Conservation (phyloP, 2,797 vertebrate species). For the Scleropages formosus region DNA sequence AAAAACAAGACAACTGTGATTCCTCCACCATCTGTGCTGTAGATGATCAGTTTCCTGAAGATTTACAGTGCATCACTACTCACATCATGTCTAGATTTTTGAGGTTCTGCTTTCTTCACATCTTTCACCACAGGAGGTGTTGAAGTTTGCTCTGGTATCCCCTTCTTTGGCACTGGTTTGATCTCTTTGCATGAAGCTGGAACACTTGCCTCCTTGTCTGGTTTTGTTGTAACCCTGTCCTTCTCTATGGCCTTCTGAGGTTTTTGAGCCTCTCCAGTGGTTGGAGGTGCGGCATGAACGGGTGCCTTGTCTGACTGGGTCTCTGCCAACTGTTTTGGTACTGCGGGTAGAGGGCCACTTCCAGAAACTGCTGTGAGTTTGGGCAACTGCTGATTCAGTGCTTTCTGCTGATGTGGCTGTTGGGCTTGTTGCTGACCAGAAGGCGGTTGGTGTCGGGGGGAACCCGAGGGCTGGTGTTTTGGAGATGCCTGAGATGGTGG, state of each 20-base stretch:
- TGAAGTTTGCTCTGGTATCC: constrained; percentile 53
- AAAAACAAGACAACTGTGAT: not conserved
- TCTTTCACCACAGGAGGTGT: constrained; percentile 65
- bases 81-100: constrained; percentile 86
- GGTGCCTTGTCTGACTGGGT: constrained; percentile 67
- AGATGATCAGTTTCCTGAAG: not conserved
- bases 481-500: constrained; percentile 65
- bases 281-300: constrained; percentile 58
- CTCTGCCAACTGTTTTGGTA: constrained; percentile 71
- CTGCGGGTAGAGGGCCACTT: constrained; percentile 75
- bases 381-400: constrained; percentile 64
- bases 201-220: constrained; percentile 62
- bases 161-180: constrained; percentile 72
- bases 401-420: constrained; percentile 61
- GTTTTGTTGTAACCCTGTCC: constrained; percentile 65
- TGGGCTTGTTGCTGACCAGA: constrained; percentile 61
- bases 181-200: constrained; percentile 56
- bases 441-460: constrained; percentile 68
- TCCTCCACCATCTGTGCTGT: not conserved
- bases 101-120: constrained; percentile 70
- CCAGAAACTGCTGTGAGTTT: constrained; percentile 72
- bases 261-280: constrained; percentile 67
- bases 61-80: constrained; percentile 59
- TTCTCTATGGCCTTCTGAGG: constrained; percentile 70
- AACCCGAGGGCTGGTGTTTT: constrained; percentile 65